These are phyloP conservation scores for Orycteropus afer DNA, from an alignment of 2,113 vertebrate species.

Conservation along the genomic window DNA sequence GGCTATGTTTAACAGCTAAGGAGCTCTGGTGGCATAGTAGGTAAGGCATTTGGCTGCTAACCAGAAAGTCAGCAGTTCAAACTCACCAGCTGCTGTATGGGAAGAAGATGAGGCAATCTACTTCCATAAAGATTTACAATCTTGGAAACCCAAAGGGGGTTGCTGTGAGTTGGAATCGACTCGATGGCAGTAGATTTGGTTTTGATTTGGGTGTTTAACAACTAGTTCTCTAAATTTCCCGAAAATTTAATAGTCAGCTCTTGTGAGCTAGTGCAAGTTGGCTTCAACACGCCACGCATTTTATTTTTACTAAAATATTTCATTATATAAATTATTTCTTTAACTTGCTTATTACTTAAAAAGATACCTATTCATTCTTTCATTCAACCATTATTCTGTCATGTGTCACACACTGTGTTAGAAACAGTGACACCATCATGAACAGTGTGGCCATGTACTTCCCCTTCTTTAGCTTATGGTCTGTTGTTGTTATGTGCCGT, in stretches of 20 bases:
- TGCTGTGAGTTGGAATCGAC: too few species aligned
- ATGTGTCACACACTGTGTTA: accelerated
- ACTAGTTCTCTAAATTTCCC: not conserved
- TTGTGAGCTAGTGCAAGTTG: not conserved
- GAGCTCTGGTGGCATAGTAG: too few species aligned
- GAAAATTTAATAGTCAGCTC: not conserved
- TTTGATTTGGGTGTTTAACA: not conserved
- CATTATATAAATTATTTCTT: not conserved
- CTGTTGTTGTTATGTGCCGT: too few species aligned
- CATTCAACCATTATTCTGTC: not conserved
- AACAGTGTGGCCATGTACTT: accelerated
- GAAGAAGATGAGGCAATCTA: too few species aligned
- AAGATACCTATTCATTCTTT: not conserved
- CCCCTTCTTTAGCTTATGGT: not conserved
- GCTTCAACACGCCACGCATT: not conserved
- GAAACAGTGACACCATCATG: accelerated
- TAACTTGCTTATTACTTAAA: constrained; percentile 6
- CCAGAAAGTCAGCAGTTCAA: too few species aligned
- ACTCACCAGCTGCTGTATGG: too few species aligned
- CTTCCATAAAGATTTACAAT: too few species aligned
- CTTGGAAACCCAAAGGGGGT: too few species aligned
- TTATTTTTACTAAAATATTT: not conserved
- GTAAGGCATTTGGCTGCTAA: too few species aligned
- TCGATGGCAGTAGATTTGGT: too few species aligned
- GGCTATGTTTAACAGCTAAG: too few species aligned